These are phyloP conservation scores for Prunella strophiata DNA, from an alignment of 2,797 vertebrate genomes.

Conservation along the genomic window DNA sequence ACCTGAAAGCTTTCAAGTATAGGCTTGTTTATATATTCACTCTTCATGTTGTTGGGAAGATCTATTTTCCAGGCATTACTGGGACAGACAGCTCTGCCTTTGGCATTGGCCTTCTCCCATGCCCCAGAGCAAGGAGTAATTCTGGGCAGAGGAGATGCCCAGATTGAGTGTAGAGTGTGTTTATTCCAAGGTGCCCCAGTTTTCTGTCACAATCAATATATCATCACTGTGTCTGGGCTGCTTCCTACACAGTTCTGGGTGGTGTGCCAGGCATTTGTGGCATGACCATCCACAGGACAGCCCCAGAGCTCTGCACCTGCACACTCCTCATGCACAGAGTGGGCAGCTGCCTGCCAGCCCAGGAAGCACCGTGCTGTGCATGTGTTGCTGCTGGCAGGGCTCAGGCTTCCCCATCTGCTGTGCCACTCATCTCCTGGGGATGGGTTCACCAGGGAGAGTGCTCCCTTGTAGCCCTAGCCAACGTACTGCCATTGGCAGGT, in stretches of 20 bases:
- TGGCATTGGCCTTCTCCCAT: not conserved
- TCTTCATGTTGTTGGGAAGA: not conserved
- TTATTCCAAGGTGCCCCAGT: constrained; percentile 47
- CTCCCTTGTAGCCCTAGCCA: not conserved
- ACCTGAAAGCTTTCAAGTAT: not conserved
- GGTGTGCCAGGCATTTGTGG: not conserved
- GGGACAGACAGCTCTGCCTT: not conserved
- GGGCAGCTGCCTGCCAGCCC: not conserved
- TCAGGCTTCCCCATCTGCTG: not conserved
- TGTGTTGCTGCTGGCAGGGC: not conserved
- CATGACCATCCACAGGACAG: not conserved
- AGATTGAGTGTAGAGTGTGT: not conserved
- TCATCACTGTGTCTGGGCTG: constrained; percentile 11
- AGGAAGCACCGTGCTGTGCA: accelerated
- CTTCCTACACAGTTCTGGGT: not conserved
- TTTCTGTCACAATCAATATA: constrained; percentile 24
- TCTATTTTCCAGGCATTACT: not conserved
- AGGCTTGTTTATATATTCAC: not conserved
- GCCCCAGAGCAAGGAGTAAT: not conserved
- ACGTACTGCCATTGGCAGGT: not conserved
- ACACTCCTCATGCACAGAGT: not conserved
- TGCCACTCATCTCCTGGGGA: not conserved
- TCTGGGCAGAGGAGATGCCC: not conserved
- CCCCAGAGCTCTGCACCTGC: not conserved
- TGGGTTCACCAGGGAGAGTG: not conserved